Evolutionary conservation across 2,888 invertebrate species (phyloP).

Genomic region (Lymantria monacha): DNA sequence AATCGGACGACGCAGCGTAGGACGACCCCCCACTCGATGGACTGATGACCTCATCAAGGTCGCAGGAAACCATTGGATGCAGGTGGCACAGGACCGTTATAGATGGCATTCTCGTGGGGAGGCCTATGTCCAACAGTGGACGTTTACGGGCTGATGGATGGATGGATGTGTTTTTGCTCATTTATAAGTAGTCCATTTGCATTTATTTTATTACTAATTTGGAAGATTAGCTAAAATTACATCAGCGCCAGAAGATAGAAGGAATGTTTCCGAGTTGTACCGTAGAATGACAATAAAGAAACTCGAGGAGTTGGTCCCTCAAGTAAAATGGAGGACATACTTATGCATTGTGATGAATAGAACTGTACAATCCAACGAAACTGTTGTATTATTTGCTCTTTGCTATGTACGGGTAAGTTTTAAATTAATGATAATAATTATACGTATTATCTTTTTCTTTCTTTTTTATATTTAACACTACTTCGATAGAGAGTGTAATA

Average conservation of each 20-base stretch:
- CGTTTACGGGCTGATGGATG: no score
- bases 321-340: slow-evolving; percentile 88
- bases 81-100: no score
- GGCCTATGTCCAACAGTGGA: no score
- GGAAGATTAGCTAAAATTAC: slow-evolving; percentile 85
- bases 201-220: slow-evolving; percentile 3
- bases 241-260: slow-evolving; percentile 88
- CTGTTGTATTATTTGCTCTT: slow-evolving; percentile 88
- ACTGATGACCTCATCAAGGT: no score
- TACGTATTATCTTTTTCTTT: no score
- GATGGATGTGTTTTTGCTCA: no score
- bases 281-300: slow-evolving; percentile 88
- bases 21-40: no score
- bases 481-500: no score
- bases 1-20: no score
- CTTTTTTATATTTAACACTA: no score
- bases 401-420: slow-evolving; percentile 84
- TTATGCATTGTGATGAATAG: slow-evolving; percentile 86
- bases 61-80: no score
- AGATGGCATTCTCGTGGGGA: no score
- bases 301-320: slow-evolving; percentile 85
- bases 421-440: not conserved
- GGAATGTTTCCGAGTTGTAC: slow-evolving; percentile 93
- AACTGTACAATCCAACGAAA: slow-evolving; percentile 82
- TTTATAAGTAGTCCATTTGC: not conserved